These are phyloP conservation scores for Gambusia affinis DNA, from an alignment of 2,113 vertebrate genomes.

Conservation along the genomic window DNA sequence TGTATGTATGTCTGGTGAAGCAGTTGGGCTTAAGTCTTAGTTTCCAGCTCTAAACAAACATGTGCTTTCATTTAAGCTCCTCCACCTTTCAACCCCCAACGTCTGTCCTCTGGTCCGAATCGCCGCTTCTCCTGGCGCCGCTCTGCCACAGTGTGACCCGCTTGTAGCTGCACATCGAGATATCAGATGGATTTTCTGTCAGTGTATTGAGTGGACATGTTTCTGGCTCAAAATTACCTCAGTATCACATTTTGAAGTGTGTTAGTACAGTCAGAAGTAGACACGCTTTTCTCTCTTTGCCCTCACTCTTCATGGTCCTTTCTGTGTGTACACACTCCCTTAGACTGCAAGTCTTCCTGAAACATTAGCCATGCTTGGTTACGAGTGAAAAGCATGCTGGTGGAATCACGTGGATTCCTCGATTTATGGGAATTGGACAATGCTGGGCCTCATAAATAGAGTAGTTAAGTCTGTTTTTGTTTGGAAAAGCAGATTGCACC, in stretches of 20 bases:
- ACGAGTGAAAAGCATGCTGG: slow-evolving; percentile 58
- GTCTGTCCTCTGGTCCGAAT: slow-evolving; percentile 10
- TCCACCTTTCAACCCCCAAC: slow-evolving; percentile 35
- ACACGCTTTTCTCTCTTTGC: background rate
- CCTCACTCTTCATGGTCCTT: slow-evolving; percentile 3
- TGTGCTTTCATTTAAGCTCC: slow-evolving; percentile 75
- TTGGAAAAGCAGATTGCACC: slow-evolving; percentile 10
- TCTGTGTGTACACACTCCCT: slow-evolving; percentile 5
- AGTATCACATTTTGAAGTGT: background rate
- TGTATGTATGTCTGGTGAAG: slow-evolving; percentile 31
- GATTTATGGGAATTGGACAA: slow-evolving; percentile 50
- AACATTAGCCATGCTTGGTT: slow-evolving; percentile 61
- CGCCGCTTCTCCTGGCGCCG: slow-evolving; percentile 14
- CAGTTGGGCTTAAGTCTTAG: slow-evolving; percentile 32
- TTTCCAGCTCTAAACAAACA: slow-evolving; percentile 51
- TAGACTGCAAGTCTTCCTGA: slow-evolving; percentile 40
- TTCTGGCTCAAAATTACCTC: slow-evolving; percentile 12
- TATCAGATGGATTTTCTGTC: slow-evolving; percentile 37
- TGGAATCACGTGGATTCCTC: slow-evolving; percentile 39
- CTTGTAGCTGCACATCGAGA: slow-evolving; percentile 20
- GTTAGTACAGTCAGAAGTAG: background rate
- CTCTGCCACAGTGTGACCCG: slow-evolving; percentile 20
- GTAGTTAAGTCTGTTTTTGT: slow-evolving; percentile 16
- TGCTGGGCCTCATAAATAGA: slow-evolving; percentile 36
- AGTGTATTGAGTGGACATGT: slow-evolving; percentile 48